Evolutionary conservation across 2,888 invertebrate genomes (phyloP).

Genomic region (Melieria crassipennis): DNA sequence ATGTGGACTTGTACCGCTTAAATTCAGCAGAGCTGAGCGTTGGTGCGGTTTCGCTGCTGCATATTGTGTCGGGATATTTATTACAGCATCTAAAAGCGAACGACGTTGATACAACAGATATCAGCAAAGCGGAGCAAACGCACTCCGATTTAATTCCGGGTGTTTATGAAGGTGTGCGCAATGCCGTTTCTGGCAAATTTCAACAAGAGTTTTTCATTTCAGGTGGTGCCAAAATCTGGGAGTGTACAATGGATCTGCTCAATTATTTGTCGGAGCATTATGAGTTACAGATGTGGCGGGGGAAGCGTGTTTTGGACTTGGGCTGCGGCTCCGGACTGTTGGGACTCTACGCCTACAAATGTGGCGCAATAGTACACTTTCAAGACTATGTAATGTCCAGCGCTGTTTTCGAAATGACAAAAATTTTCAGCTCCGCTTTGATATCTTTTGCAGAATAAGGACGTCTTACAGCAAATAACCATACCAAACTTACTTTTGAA

Average conservation of each 20-base stretch:
- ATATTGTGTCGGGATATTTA: constrained; percentile 54
- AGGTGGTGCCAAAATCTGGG: constrained; percentile 97
- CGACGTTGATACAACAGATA: constrained; percentile 54
- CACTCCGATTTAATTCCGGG: constrained; percentile 81
- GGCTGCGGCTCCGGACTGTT: constrained; percentile 93
- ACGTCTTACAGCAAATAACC: constrained; percentile 83
- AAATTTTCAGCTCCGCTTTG: background rate
- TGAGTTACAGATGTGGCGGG: constrained; percentile 61
- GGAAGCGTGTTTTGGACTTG: constrained; percentile 80
- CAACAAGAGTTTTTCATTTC: background rate
- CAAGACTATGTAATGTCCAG: constrained; percentile 89
- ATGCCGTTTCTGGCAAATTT: background rate
- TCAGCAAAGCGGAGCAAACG: constrained; percentile 68
- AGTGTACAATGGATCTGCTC: constrained; percentile 86
- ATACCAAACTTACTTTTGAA: constrained; percentile 83
- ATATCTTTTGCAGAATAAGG: constrained; percentile 74
- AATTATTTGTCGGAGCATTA: constrained; percentile 70
- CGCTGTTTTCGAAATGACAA: background rate
- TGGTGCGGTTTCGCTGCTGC: constrained; percentile 46
- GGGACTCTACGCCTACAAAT: constrained; percentile 79
- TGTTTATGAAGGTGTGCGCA: constrained; percentile 78
- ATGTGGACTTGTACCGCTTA: constrained; percentile 54
- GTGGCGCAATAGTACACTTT: constrained; percentile 80
- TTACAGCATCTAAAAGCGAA: constrained; percentile 52
- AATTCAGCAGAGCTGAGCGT: constrained; percentile 50